Evolutionary conservation across 2,888 invertebrate species (phyloP).

Genomic region (Tinea semifulvella): DNA sequence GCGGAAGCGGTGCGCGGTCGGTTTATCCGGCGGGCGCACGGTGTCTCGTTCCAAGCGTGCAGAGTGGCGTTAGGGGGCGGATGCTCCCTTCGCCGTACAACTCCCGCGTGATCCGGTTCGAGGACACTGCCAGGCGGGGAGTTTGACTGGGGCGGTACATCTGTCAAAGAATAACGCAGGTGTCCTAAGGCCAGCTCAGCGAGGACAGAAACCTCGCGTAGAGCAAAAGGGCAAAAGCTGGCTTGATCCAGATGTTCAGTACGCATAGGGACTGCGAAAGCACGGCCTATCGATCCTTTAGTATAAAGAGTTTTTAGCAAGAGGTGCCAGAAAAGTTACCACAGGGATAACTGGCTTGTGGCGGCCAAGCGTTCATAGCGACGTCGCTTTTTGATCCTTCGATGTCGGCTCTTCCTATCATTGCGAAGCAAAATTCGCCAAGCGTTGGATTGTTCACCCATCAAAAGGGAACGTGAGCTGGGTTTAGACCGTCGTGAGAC

Average conservation of each 20-base stretch:
- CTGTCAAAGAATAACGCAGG: slow-evolving; percentile 73
- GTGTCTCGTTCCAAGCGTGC: slow-evolving; percentile 57
- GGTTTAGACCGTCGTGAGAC: slow-evolving; percentile 73
- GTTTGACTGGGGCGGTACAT: slow-evolving; percentile 75
- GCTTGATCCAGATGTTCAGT: slow-evolving; percentile 74
- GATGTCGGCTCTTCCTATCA: slow-evolving; percentile 81
- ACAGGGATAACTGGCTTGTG: slow-evolving; percentile 75
- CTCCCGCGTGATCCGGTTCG: slow-evolving; percentile 60
- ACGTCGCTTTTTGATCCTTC: slow-evolving; percentile 77
- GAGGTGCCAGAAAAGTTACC: slow-evolving; percentile 78
- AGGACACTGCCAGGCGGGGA: slow-evolving; percentile 70
- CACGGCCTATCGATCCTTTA: slow-evolving; percentile 74
- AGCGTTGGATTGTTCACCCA: slow-evolving; percentile 78
- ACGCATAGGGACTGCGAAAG: slow-evolving; percentile 71
- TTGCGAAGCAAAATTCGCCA: slow-evolving; percentile 76
- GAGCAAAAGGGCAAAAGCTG: slow-evolving; percentile 76
- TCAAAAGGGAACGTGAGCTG: slow-evolving; percentile 73
- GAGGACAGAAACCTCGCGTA: slow-evolving; percentile 76
- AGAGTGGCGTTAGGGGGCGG: slow-evolving; percentile 57
- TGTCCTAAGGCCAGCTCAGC: slow-evolving; percentile 71
- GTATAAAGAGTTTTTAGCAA: slow-evolving; percentile 64
- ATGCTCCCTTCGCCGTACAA: slow-evolving; percentile 28
- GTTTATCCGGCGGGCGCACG: slow-evolving; percentile 27
- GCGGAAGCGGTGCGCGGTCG: slow-evolving; percentile 30
- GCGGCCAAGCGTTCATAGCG: slow-evolving; percentile 72